Percentiles rank a stretch among this genome's conserved stretches.
Evolutionary conservation across 2,888 invertebrate genomes (phyloP).

Genomic region (Trachelus stipa): DNA sequence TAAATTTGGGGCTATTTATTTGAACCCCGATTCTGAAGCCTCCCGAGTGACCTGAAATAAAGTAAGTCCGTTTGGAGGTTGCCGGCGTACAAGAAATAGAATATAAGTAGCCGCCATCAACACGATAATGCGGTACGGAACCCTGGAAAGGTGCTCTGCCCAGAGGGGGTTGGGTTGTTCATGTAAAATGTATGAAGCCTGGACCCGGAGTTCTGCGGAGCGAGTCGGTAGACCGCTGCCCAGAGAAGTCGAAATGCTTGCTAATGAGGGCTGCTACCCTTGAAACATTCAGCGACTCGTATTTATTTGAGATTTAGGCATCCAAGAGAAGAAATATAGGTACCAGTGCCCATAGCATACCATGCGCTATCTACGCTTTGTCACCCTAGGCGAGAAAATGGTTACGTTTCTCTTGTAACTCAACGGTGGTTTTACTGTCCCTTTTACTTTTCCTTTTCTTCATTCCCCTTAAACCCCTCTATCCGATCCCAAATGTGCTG

Average conservation of each 20-base stretch:
- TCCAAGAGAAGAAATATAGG: not conserved
- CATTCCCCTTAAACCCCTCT: not conserved
- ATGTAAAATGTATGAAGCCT: constrained; percentile 61
- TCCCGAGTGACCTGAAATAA: constrained; percentile 15
- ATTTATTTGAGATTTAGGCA: constrained; percentile 41
- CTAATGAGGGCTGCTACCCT: constrained; percentile 34
- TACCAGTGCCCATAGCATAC: not conserved
- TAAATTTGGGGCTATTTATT: constrained; percentile 22
- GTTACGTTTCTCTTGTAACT: not conserved
- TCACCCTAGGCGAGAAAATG: not conserved
- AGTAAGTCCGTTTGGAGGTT: constrained; percentile 23
- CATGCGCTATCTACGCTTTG: not conserved
- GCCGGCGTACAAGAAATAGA: constrained; percentile 39
- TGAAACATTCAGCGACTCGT: constrained; percentile 39
- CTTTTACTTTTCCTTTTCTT: not conserved
- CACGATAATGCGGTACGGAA: constrained; percentile 45
- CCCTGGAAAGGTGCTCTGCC: not conserved
- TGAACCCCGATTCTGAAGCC: not conserved
- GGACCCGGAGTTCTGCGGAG: constrained; percentile 17
- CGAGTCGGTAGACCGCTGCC: constrained; percentile 21
- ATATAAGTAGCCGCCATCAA: constrained; percentile 49
- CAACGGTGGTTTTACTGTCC: constrained; percentile 7
- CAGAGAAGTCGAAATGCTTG: constrained; percentile 32
- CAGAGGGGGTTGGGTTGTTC: constrained; percentile 33
- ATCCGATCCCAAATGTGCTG: not conserved